Conservation (phyloP, 2,113 vertebrate species). For the Nothocercus nigrocapillus region DNA sequence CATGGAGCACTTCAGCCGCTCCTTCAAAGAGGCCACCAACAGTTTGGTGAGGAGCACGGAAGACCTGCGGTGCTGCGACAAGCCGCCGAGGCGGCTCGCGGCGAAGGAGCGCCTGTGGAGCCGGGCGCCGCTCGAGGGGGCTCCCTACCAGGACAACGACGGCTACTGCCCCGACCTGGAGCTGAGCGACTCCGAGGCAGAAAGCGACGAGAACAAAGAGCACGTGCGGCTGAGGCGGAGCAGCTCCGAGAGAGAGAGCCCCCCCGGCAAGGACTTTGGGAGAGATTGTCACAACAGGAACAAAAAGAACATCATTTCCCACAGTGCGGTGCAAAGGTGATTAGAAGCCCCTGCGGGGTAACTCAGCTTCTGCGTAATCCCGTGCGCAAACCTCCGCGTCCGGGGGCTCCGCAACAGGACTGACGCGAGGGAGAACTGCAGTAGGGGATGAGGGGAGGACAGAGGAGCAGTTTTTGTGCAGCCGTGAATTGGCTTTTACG, state of each 20-base stretch:
- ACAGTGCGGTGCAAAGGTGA: slow-evolving; percentile 92
- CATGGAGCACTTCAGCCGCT: slow-evolving; percentile 89
- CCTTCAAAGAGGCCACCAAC: slow-evolving; percentile 93
- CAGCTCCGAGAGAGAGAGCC: slow-evolving; percentile 74
- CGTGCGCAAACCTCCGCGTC: slow-evolving; percentile 62
- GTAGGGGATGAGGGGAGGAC: slow-evolving; percentile 10
- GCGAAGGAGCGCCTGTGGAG: slow-evolving; percentile 86
- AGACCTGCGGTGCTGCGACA: slow-evolving; percentile 85
- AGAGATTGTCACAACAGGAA: slow-evolving; percentile 78
- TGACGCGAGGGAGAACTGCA: slow-evolving; percentile 44
- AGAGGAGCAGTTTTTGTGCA: slow-evolving; percentile 37
- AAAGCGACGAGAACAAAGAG: slow-evolving; percentile 86
- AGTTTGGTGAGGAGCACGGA: slow-evolving; percentile 89
- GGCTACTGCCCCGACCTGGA: slow-evolving; percentile 97
- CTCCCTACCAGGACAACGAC: slow-evolving; percentile 89
- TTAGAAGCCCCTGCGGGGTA: slow-evolving; percentile 66
- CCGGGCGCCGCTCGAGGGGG: slow-evolving; percentile 79
- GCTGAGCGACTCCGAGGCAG: slow-evolving; percentile 94
- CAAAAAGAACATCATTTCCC: slow-evolving; percentile 84
- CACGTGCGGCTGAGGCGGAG: slow-evolving; percentile 77
- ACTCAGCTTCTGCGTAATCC: slow-evolving; percentile 54
- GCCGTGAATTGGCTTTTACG: slow-evolving; percentile 60
- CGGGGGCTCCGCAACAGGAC: slow-evolving; percentile 63
- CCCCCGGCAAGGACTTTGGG: slow-evolving; percentile 74
- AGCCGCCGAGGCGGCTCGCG: slow-evolving; percentile 79